Evolutionary conservation across 2,113 vertebrate species (phyloP).

Genomic region (Podarcis cretensis): DNA sequence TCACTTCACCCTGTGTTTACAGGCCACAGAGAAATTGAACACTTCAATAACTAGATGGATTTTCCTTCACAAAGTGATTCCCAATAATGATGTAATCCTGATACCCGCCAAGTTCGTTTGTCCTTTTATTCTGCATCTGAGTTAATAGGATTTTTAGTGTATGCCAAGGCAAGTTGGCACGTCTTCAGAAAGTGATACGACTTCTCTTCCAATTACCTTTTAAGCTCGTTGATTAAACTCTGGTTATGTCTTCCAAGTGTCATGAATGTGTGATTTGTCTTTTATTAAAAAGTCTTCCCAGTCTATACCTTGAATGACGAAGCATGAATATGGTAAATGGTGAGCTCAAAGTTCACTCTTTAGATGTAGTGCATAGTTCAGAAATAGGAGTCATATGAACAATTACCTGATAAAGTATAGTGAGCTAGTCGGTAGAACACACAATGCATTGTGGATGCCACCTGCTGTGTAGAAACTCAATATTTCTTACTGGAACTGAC

Average conservation of each 20-base stretch:
- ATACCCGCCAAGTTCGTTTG: slow-evolving; percentile 29
- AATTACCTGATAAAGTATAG: slow-evolving; percentile 2
- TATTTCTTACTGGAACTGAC: not conserved
- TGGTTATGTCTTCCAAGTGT: not conserved
- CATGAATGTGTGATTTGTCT: slow-evolving; percentile 55
- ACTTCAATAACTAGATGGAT: slow-evolving; percentile 29
- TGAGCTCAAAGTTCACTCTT: slow-evolving; percentile 24
- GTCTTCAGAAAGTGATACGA: slow-evolving; percentile 46
- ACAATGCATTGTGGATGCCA: not conserved
- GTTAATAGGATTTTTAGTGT: slow-evolving; percentile 46
- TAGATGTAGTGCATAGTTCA: slow-evolving; percentile 6
- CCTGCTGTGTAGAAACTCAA: not conserved
- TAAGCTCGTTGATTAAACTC: slow-evolving; percentile 20
- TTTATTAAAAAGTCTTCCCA: slow-evolving; percentile 20
- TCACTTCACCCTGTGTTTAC: not conserved
- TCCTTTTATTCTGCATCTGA: slow-evolving; percentile 29
- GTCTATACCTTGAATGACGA: slow-evolving; percentile 2
- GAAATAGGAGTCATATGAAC: not conserved
- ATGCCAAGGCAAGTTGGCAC: slow-evolving; percentile 13
- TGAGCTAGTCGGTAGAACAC: not conserved
- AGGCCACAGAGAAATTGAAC: not conserved
- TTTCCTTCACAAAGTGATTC: slow-evolving; percentile 34
- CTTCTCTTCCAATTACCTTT: slow-evolving; percentile 39
- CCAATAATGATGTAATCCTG: slow-evolving; percentile 27
- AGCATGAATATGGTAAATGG: not conserved